Evolutionary conservation across 1,140 invertebrate genomes (phyloP).

Genomic region (Bombus vancouverensis): DNA sequence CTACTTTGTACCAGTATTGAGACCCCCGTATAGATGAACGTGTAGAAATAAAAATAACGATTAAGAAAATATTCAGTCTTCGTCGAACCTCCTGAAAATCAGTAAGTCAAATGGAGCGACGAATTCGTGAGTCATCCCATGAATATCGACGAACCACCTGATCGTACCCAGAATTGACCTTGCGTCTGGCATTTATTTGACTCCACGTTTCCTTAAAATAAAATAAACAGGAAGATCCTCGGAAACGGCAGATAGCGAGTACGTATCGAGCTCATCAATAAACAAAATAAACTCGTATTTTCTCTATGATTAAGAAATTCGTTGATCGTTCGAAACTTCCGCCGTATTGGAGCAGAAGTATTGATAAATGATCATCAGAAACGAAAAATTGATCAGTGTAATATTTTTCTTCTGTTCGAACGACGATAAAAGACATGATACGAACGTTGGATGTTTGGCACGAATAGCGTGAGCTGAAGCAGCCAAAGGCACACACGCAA

Average conservation of each 20-base stretch:
- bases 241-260: neutral
- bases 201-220: constrained; percentile 5
- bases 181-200: constrained; percentile 25
- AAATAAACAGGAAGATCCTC: constrained; percentile 50
- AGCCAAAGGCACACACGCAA: constrained; percentile 32
- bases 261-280: neutral
- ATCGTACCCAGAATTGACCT: constrained; percentile 26
- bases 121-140: constrained; percentile 20
- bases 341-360: neutral
- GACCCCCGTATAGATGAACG: neutral
- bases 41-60: neutral
- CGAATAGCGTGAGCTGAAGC: neutral
- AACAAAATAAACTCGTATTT: neutral
- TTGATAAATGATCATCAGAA: neutral
- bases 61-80: neutral
- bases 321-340: neutral
- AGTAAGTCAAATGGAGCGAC: constrained; percentile 3
- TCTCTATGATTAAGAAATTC: neutral
- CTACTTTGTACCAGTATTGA: neutral
- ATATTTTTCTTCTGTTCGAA: neutral
- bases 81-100: neutral
- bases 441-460: constrained; percentile 31
- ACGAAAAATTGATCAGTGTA: neutral
- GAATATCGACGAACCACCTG: constrained; percentile 36
- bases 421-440: neutral